phyloP scores from a whole-genome alignment of 2,888 invertebrate species.

The Helleia helle region DNA sequence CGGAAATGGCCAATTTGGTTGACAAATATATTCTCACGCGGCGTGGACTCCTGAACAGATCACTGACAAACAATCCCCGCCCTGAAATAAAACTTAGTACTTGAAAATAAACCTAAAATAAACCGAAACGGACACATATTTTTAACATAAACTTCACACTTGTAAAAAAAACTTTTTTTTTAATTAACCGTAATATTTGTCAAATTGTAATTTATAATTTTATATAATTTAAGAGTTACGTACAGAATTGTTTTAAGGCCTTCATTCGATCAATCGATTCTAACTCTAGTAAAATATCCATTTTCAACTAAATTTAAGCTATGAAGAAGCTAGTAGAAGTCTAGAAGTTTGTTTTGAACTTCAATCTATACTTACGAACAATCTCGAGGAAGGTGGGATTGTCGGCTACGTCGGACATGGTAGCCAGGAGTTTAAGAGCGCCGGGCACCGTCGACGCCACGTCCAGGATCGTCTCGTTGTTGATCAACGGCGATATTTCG shows the following conservation, averaged over 20 bases:
- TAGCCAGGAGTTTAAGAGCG: slow-evolving; percentile 65
- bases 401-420: slow-evolving; percentile 68
- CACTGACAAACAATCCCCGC: slow-evolving; percentile 62
- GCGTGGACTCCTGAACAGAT: slow-evolving; percentile 61
- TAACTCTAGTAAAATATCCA: too few species aligned
- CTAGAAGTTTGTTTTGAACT: too few species aligned
- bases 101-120: too few species aligned
- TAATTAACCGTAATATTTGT: too few species aligned
- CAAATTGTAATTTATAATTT: too few species aligned
- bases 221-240: too few species aligned
- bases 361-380: slow-evolving; percentile 52
- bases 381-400: slow-evolving; percentile 64
- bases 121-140: not conserved
- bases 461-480: slow-evolving; percentile 59
- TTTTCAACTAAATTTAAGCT: too few species aligned
- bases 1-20: slow-evolving; percentile 39
- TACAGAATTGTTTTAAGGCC: too few species aligned
- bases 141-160: too few species aligned
- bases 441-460: slow-evolving; percentile 60
- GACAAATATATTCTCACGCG: slow-evolving; percentile 48
- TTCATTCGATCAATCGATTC: too few species aligned
- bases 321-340: too few species aligned
- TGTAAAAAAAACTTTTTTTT: too few species aligned
- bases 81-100: slow-evolving; percentile 56
- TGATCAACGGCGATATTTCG: slow-evolving; percentile 57